phyloP scores from a whole-genome alignment of 2,113 vertebrate species.

The Atrichornis clamosus region DNA sequence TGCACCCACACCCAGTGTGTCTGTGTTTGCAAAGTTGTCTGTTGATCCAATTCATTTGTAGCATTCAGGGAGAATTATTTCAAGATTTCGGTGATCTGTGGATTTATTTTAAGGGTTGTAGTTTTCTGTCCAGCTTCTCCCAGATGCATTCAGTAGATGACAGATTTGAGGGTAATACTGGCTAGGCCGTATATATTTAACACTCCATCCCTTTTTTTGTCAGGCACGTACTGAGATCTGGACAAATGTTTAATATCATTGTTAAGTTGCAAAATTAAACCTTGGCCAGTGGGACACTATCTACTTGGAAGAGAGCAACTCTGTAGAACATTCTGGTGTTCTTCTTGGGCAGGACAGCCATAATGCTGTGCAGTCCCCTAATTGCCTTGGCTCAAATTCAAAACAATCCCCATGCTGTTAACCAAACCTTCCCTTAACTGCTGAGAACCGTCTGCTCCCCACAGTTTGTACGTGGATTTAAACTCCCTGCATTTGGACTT shows the following conservation, averaged over 20 bases:
- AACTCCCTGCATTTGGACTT: background rate
- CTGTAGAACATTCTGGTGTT: background rate
- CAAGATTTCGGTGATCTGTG: background rate
- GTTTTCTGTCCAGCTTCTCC: slow-evolving; percentile 24
- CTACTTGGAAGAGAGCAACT: background rate
- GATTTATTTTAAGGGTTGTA: slow-evolving; percentile 16
- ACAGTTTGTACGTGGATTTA: background rate
- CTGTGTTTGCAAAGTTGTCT: background rate
- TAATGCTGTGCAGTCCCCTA: background rate
- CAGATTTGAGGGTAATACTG: slow-evolving; percentile 18
- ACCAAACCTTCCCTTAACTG: background rate
- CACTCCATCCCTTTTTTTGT: slow-evolving; percentile 7
- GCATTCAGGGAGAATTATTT: background rate
- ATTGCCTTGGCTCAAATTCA: slow-evolving; percentile 5
- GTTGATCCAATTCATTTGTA: background rate
- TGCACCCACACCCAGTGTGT: background rate
- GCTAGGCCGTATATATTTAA: slow-evolving; percentile 9
- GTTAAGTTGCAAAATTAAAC: slow-evolving; percentile 55
- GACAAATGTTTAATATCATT: slow-evolving; percentile 45
- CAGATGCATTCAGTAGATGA: slow-evolving; percentile 20
- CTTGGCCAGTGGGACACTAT: background rate
- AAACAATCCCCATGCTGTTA: background rate
- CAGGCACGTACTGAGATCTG: background rate
- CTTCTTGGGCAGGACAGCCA: background rate
- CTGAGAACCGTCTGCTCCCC: background rate